Conservation (phyloP, 2,888 invertebrate genomes). For the Perizoma affinitatum region DNA sequence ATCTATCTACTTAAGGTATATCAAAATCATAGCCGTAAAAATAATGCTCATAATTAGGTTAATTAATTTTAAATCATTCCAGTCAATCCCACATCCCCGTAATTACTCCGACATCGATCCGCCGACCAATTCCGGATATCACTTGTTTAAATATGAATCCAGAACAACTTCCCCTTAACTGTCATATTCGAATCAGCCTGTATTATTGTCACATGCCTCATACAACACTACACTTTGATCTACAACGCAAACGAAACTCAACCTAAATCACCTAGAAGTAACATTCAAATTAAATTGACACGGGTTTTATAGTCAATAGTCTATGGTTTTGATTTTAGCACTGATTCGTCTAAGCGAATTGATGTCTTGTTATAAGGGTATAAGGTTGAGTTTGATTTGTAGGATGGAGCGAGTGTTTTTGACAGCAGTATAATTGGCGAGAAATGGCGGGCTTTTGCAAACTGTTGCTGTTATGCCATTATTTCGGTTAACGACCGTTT, state of each 20-base stretch:
- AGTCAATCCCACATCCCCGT: conserved; percentile 6
- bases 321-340: conserved; percentile 53
- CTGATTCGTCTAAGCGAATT: conserved; percentile 2
- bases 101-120: background rate
- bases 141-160: conserved; percentile 20
- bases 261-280: conserved; percentile 39
- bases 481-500: conserved; percentile 34
- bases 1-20: no score
- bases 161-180: conserved; percentile 59
- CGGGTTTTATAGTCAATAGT: conserved; percentile 45
- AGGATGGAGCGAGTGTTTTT: conserved; percentile 59
- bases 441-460: conserved; percentile 73
- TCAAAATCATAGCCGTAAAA: no score
- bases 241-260: conserved; percentile 46
- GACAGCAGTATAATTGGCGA: conserved; percentile 79
- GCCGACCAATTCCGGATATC: conserved; percentile 10
- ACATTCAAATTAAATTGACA: conserved; percentile 45
- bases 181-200: conserved; percentile 64
- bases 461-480: conserved; percentile 57
- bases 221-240: conserved; percentile 71
- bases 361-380: background rate
- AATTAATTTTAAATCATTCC: background rate
- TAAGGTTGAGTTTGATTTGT: conserved; percentile 44
- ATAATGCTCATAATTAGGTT: no score
- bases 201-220: conserved; percentile 74